Base-by-base conservation (phyloP, 1,140 invertebrate genomes). In the Anastrepha obliqua region DNA sequence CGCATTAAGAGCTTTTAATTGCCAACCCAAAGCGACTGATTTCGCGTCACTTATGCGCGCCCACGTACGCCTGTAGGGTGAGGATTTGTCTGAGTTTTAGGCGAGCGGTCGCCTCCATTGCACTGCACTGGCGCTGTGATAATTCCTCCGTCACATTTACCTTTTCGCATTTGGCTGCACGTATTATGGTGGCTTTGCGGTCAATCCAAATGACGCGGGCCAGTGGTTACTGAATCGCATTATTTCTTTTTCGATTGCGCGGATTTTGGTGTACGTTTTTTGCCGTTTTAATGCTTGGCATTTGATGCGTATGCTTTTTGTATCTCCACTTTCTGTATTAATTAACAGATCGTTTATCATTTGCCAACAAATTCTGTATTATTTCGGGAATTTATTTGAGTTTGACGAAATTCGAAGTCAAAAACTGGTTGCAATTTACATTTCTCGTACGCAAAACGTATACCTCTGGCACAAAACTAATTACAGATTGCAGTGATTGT, bases 1-100 rank as follows among this genome's bases (percentile, higher is more conserved):
- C 67, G 67, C 67, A 74, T 74, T 47, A 74, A 42, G 39, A 11
- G 44, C 67, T 39, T 74, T 74, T 74, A 74, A 74, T 74, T 74
- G 67, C 17, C 67, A 74, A 44, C 7, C 67, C 39, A 74, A 44
- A 17, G 42, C 67, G 42, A 44, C 67, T 3, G 42, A 44, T 47
- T 42, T 9, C 39, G 39, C 42, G 39, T 74, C 67, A 42, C 39
- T 74, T 74, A 4, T 74, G 67, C 42, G 67, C 11, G 29, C 5
- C 42, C 67, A 47, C 67, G 44, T 42, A 42, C 65, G 6, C 67
- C 44, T 2, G 29, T 11, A 11, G 29, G 39, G 64, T 67, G 8
- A 9, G 64, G 7, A 29, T 64, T 20, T 20, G 15, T 62, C n/a
- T 2, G 60, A 29, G 29, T 29, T 64, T 42, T 42, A 0, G 1